Percentiles rank a stretch among this genome's conserved stretches.
These are phyloP conservation scores for Elachura formosa DNA, from an alignment of 2,113 vertebrate species.

Conservation along the genomic window DNA sequence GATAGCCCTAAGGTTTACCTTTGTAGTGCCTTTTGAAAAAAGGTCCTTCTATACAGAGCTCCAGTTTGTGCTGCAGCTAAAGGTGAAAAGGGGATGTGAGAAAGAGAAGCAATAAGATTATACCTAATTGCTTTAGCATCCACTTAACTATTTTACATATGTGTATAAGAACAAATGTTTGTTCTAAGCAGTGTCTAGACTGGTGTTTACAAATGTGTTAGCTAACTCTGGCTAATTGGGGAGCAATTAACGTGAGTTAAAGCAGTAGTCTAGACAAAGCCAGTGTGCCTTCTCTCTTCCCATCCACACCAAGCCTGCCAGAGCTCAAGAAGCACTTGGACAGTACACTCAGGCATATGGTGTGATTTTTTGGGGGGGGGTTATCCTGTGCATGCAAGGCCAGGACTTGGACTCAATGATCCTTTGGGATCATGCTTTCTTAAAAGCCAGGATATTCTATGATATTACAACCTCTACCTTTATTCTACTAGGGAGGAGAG, in stretches of 20 bases:
- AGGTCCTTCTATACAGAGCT: background rate
- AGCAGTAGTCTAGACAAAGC: conserved; percentile 13
- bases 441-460: background rate
- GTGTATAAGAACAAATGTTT: conserved; percentile 51
- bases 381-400: background rate
- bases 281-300: background rate
- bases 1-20: conserved; percentile 53
- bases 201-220: conserved; percentile 37
- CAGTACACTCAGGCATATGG: background rate
- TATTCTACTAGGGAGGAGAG: background rate
- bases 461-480: background rate
- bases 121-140: conserved; percentile 44
- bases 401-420: background rate
- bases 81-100: background rate
- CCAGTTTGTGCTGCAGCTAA: background rate
- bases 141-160: conserved; percentile 33
- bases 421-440: background rate
- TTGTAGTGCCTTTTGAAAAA: conserved; percentile 24
- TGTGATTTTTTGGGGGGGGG: background rate
- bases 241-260: conserved; percentile 41
- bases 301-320: background rate
- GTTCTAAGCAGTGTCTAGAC: conserved; percentile 37
- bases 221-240: conserved; percentile 47
- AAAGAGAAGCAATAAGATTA: conserved; percentile 24
- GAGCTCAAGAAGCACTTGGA: fast-evolving